Evolutionary conservation across 2,888 invertebrate species (phyloP).

Genomic region (Scaptomyza polygonia): DNA sequence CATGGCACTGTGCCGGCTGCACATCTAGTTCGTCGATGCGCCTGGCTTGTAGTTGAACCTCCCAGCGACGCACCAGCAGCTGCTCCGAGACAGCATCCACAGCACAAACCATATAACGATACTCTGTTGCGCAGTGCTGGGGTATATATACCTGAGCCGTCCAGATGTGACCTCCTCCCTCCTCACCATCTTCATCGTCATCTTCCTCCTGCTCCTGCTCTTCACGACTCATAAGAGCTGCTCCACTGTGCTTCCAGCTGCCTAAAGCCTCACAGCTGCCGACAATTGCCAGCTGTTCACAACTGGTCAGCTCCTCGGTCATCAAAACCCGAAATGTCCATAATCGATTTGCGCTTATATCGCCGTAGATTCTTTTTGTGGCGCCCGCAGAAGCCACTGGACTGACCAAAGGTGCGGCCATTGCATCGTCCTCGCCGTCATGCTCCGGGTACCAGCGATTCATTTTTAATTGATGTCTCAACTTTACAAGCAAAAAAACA

Average conservation of each 20-base stretch:
- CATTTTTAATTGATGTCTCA: conserved; percentile 82
- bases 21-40: conserved; percentile 85
- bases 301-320: conserved; percentile 85
- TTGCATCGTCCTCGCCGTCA: conserved; percentile 81
- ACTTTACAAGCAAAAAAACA: not conserved
- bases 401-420: conserved; percentile 63
- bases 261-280: conserved; percentile 89
- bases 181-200: conserved; percentile 84
- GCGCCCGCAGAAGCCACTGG: conserved; percentile 29
- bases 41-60: conserved; percentile 90
- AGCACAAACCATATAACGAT: conserved; percentile 91
- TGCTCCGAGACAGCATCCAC: conserved; percentile 86
- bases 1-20: conserved; percentile 76
- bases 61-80: conserved; percentile 91
- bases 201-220: conserved; percentile 82
- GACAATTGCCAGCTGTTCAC: conserved; percentile 89
- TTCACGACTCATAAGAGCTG: conserved; percentile 85
- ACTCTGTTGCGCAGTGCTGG: conserved; percentile 88
- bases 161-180: conserved; percentile 86
- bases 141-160: conserved; percentile 88
- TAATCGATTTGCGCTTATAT: conserved; percentile 70
- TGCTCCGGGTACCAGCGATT: conserved; percentile 88
- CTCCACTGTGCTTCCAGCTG: conserved; percentile 88
- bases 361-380: conserved; percentile 57
- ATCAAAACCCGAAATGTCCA: conserved; percentile 86